phyloP scores from a whole-genome alignment of 2,113 vertebrate genomes.

The Atractosteus spatula region DNA sequence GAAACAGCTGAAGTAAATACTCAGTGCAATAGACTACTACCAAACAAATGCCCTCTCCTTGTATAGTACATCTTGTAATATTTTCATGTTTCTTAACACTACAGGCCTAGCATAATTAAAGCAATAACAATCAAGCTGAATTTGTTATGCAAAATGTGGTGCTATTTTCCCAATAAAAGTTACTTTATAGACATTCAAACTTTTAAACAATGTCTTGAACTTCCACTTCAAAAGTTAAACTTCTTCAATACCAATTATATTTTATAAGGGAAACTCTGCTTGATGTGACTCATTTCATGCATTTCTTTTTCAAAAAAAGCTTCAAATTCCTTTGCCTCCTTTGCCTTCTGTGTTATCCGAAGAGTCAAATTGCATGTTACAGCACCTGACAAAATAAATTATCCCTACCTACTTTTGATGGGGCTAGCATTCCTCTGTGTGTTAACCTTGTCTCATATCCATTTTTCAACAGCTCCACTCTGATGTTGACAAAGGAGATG shows the following conservation, averaged over 20 bases:
- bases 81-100: no score
- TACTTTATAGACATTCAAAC: no score
- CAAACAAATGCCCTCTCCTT: no score
- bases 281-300: not conserved
- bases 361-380: conserved; percentile 42
- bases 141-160: no score
- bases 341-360: not conserved
- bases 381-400: conserved; percentile 37
- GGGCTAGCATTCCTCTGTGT: conserved; percentile 51
- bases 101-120: no score
- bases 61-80: no score
- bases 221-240: conserved; percentile 4
- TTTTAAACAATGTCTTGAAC: no score
- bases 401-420: conserved; percentile 54
- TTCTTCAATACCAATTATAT: conserved; percentile 27
- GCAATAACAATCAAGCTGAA: no score
- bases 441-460: conserved; percentile 67
- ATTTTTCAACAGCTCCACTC: conserved; percentile 89
- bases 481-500: conserved; percentile 92
- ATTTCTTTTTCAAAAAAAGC: not conserved
- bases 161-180: no score
- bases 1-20: no score
- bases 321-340: not conserved
- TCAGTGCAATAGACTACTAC: no score
- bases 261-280: conserved; percentile 6